These are phyloP conservation scores for Formica selysi DNA, from an alignment of 1,140 invertebrate genomes.

Conservation along the genomic window DNA sequence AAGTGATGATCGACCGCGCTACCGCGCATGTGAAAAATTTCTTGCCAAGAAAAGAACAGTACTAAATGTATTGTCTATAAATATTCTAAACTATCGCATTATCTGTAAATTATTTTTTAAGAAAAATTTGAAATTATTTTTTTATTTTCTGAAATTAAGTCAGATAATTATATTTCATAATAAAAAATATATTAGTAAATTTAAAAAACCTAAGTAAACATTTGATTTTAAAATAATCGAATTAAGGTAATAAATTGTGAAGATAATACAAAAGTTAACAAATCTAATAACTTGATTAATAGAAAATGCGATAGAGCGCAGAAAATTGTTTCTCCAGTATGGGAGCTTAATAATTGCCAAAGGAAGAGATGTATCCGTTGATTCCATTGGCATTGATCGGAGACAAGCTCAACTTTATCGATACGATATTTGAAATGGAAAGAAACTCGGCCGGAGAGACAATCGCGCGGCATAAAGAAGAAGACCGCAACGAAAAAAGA, in stretches of 20 bases:
- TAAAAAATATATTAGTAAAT: background rate
- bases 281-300: background rate
- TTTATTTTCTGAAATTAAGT: background rate
- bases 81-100: background rate
- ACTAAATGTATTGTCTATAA: background rate
- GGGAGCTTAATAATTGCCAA: background rate
- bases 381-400: constrained; percentile 43
- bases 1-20: background rate
- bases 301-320: background rate
- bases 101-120: background rate
- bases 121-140: background rate
- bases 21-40: background rate
- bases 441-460: background rate
- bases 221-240: background rate
- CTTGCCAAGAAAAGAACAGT: background rate
- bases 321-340: background rate
- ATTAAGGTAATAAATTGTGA: background rate
- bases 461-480: background rate
- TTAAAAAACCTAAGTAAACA: background rate
- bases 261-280: background rate
- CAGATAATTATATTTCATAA: background rate
- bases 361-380: background rate
- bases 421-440: constrained; percentile 37
- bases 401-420: background rate
- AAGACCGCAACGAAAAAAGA: constrained; percentile 5